Base-by-base conservation (phyloP, 2,113 vertebrate genomes). In the Epinephelus cyanopodus region DNA sequence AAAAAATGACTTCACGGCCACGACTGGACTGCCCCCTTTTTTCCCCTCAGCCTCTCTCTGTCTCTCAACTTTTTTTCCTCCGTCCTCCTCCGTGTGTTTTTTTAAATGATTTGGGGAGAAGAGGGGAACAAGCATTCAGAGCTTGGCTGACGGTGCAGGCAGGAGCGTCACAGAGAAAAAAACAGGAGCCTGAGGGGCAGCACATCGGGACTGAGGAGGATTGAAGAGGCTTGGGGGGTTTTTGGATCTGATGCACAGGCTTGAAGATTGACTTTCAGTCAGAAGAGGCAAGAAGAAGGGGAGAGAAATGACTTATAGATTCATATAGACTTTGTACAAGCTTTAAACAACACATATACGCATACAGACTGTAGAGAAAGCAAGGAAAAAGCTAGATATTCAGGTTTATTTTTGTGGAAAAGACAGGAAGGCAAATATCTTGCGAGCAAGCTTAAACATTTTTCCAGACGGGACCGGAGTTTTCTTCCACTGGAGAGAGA, bases 61-160 rank as follows among this genome's bases (percentile, higher is more conserved):
- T 86, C 88, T 91, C 89, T 83, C 67, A 92, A 91, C 90, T 89
- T 92, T 87, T 81, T 72, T 47, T 50, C 61, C 81, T 74, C 65
- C 48, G 77, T 78, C 78, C 76, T 80, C 85, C 61, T 37, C 86
- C 82, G 87, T 74, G 81, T 80, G 69, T 86, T 75, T 91, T 91
- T 93, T 93, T 50, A 90, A 95, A 95, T 92, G 93, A 88, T 92
- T 94, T 92, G 91, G 89, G 92, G 92, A 94, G 91, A 89, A 92
- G 89, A 93, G 90, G 90, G 90, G 87, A 91, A 85, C 83, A 48
- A 87, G 87, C 92, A 92, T 91, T 95, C 89, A 79, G 89, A 90
- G 91, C 87, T 92, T 85, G 89, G 92, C 91, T 88, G 91, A 88
- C 89, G 81, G 92, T 93, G 93, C 90, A 92, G 90, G 93, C 92